These are phyloP conservation scores for Nothoprocta pentlandii DNA, from an alignment of 2,113 vertebrate genomes.

Conservation along the genomic window DNA sequence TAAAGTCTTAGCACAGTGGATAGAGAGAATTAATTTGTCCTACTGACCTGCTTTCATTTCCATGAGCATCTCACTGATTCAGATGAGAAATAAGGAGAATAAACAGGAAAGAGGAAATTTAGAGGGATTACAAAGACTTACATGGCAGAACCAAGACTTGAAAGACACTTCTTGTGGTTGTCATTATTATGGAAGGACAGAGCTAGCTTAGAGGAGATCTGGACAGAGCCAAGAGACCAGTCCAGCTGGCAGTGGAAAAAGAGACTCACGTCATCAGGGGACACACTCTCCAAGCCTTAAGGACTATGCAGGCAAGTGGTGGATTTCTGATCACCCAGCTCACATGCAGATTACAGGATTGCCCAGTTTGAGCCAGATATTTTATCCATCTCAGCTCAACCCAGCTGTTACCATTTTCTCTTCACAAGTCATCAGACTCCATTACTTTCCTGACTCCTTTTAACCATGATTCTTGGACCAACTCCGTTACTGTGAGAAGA, in stretches of 20 bases:
- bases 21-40: slow-evolving; percentile 40
- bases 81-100: background rate
- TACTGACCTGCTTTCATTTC: slow-evolving; percentile 37
- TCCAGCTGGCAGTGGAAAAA: background rate
- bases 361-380: background rate
- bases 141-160: rapidly evolving
- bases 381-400: background rate
- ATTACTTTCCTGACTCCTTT: background rate
- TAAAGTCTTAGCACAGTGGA: slow-evolving; percentile 13
- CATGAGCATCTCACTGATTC: rapidly evolving
- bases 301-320: background rate
- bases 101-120: background rate
- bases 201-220: background rate
- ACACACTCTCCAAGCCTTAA: background rate
- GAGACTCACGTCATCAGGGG: background rate
- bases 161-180: background rate
- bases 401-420: background rate
- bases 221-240: background rate
- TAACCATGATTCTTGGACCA: background rate
- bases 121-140: background rate
- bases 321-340: background rate
- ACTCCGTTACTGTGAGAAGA: background rate
- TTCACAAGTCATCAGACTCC: background rate
- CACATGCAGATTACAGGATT: rapidly evolving
- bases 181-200: background rate